Conservation (phyloP, 2,797 vertebrate species). For the Alauda arvensis region DNA sequence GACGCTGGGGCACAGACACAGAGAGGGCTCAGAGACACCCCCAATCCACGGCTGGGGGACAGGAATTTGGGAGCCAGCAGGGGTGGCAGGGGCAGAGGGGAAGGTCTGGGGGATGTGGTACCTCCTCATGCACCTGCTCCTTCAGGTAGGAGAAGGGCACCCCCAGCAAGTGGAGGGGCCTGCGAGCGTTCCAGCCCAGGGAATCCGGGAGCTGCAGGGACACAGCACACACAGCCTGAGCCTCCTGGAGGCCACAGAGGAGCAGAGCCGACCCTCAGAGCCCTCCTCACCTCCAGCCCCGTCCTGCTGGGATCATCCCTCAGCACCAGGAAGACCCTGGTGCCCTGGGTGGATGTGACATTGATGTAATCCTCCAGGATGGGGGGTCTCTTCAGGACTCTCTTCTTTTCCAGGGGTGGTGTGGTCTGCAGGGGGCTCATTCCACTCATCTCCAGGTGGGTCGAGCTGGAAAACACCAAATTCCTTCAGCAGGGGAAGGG, state of each 20-base stretch:
- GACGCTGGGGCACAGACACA: slow-evolving; percentile 69
- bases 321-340: slow-evolving; percentile 83
- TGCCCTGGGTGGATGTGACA: slow-evolving; percentile 84
- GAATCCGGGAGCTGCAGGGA: slow-evolving; percentile 13
- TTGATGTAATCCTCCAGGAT: slow-evolving; percentile 87
- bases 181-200: slow-evolving; percentile 34
- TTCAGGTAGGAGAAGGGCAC: slow-evolving; percentile 82
- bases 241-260: background rate
- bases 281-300: slow-evolving; percentile 55
- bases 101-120: slow-evolving; percentile 23
- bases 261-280: accelerated
- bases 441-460: slow-evolving; percentile 70
- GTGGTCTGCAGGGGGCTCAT: slow-evolving; percentile 59
- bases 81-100: background rate
- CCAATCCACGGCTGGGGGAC: accelerated
- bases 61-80: background rate
- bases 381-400: slow-evolving; percentile 81
- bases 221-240: background rate
- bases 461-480: background rate
- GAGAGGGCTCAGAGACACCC: background rate
- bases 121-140: slow-evolving; percentile 82
- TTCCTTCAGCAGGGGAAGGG: background rate
- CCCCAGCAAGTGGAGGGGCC: slow-evolving; percentile 71
- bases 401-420: background rate
- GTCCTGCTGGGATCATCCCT: slow-evolving; percentile 65